phyloP scores from a whole-genome alignment of 2,113 vertebrate genomes.

The Tylochromis polylepis region DNA sequence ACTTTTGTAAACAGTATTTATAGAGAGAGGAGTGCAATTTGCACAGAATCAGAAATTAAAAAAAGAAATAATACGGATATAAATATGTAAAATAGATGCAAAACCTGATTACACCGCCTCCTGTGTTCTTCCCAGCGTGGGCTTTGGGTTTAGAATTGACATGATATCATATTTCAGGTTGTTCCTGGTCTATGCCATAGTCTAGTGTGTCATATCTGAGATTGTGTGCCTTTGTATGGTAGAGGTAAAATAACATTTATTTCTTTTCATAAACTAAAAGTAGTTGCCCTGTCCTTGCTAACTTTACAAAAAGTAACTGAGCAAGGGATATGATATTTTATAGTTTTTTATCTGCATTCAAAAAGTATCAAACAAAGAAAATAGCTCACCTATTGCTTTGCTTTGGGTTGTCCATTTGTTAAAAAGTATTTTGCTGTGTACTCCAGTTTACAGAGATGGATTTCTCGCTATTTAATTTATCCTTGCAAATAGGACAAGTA shows the following conservation, averaged over 20 bases:
- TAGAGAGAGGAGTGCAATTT: background rate
- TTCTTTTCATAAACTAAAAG: background rate
- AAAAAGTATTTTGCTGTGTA: background rate
- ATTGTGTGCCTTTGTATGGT: background rate
- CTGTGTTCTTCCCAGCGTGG: background rate
- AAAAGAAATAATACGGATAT: background rate
- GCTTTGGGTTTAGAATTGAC: background rate
- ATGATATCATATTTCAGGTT: background rate
- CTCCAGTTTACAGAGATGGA: slow-evolving; percentile 8
- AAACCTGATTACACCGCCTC: background rate
- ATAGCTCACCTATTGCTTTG: background rate
- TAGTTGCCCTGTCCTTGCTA: background rate
- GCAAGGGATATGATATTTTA: background rate
- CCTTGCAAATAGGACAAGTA: background rate
- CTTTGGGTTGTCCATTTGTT: slow-evolving; percentile 11
- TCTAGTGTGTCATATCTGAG: background rate
- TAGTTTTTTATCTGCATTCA: background rate
- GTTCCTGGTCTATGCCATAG: background rate
- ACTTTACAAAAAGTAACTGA: background rate
- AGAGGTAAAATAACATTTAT: background rate
- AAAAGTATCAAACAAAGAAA: background rate
- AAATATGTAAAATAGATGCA: background rate
- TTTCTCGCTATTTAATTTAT: slow-evolving; percentile 19
- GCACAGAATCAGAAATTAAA: background rate
- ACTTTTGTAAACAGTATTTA: background rate